Evolutionary conservation across 2,888 invertebrate genomes (phyloP), one percentile per base, ranked within the genome.

Genomic region (Chrysolina oricalcia): DNA sequence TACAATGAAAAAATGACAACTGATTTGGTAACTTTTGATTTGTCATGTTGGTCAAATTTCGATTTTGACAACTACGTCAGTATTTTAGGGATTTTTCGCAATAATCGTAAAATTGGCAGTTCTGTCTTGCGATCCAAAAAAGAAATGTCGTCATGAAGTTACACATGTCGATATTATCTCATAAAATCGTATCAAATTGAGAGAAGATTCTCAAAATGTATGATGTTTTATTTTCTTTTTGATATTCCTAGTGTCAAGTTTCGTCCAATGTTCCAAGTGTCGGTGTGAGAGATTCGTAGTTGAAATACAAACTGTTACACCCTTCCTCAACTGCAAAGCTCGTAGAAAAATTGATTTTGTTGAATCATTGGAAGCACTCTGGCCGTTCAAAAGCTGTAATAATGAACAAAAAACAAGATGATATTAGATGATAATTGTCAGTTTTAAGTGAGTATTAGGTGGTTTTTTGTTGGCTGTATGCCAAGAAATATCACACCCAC

Each of bases 141-240:
- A 86, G 87, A 86, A 87, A 88, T 88, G 88, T 88, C 88, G 88
- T 87, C 87, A 87, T 83, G 82, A 84, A 81, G 81, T 86, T 87
- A 88, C 88, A 89, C 89, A 88, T 89, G 88, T 88, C 88, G 87
- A 87, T 84, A 86, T 85, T 87, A 88, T 88, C 83, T 86, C 87
- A 81, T 83, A 83, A 85, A 86, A 85, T 78, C 83, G 80, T 80
- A 79, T 80, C 74, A 79, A 81, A 83, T 80, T 77, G 71, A 72
- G 74, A 72, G 79, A 81, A 82, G 80, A 77, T 76, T 74, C 71
- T 75, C 80, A 82, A 81, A 83, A 84, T 84, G 84, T 82, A 81
- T 80, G 77, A 82, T 79, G 78, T 74, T 72, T 75, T 77, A 77
- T 68, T 75, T 73, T 64, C 71, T 77, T 78, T 78, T 66, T 79